Percentiles rank a stretch among this genome's conserved stretches.
Evolutionary conservation across 2,888 invertebrate species (phyloP).

Genomic region (Himalopsyche japonica): DNA sequence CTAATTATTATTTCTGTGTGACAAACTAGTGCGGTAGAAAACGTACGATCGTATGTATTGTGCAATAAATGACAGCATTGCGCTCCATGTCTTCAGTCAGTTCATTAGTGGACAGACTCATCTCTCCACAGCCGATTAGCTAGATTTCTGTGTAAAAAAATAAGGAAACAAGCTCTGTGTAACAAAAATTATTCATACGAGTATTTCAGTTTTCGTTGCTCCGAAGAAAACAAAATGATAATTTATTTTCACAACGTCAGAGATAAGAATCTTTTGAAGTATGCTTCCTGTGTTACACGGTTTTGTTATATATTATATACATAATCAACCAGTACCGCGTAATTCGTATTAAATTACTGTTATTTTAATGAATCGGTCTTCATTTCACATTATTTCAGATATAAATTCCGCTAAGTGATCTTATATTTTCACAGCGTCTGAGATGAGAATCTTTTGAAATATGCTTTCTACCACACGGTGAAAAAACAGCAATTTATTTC

Average conservation of each 20-base stretch:
- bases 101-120: constrained; percentile 19
- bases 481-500: too few relatives aligned
- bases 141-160: not conserved
- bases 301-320: too few relatives aligned
- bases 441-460: not conserved
- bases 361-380: too few relatives aligned
- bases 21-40: not conserved
- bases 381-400: too few relatives aligned
- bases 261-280: not conserved
- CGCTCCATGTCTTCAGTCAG: constrained; percentile 5
- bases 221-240: not conserved
- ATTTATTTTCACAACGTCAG: not conserved
- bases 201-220: constrained; percentile 1
- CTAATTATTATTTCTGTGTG: not conserved
- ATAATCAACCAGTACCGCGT: too few relatives aligned
- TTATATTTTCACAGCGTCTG: not conserved
- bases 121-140: constrained; percentile 10
- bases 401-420: too few relatives aligned
- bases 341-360: too few relatives aligned
- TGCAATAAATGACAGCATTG: not conserved
- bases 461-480: too few relatives aligned
- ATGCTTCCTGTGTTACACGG: too few relatives aligned
- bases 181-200: not conserved
- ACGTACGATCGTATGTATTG: not conserved
- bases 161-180: constrained; percentile 9